phyloP scores from a whole-genome alignment of 2,113 vertebrate species.

The human (Homo sapiens) region DNA sequence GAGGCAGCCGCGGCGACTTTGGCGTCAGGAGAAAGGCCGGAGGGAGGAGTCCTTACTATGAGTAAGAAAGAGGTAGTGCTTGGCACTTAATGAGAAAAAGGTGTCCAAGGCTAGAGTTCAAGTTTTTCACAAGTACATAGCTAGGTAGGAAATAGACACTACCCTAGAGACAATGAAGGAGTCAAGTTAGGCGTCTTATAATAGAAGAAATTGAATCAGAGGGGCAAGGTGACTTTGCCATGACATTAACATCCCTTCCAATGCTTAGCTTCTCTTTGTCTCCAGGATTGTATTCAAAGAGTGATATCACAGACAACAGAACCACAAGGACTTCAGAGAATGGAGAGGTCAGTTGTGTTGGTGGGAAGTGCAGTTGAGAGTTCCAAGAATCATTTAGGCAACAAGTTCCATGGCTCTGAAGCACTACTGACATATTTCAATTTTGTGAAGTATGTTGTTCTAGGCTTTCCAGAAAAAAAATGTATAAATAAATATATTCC shows the following conservation, averaged over 20 bases:
- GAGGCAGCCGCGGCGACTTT: no score
- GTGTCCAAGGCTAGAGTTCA: not conserved
- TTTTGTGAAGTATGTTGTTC: not conserved
- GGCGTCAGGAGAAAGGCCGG: no score
- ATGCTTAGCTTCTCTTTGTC: not conserved
- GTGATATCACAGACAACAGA: not conserved
- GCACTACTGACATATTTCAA: not conserved
- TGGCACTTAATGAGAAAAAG: not conserved
- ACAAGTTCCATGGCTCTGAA: not conserved
- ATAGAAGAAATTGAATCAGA: not conserved
- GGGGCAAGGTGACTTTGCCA: not conserved
- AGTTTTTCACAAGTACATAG: not conserved
- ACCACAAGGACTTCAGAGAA: not conserved
- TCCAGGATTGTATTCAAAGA: not conserved
- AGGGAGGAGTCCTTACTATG: not conserved
- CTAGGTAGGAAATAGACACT: not conserved
- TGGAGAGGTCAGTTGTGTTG: rapidly evolving
- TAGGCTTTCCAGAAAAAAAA: not conserved
- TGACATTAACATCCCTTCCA: not conserved
- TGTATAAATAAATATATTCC: not conserved
- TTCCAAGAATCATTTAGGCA: not conserved
- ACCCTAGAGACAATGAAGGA: not conserved
- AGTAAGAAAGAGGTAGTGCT: not conserved
- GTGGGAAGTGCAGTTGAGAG: not conserved
- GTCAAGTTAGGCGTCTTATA: not conserved